Percentiles rank a stretch among this genome's conserved stretches.
These are phyloP conservation scores for Scaptomyza cyrtandrae DNA, from an alignment of 2,888 invertebrate species.

Conservation along the genomic window DNA sequence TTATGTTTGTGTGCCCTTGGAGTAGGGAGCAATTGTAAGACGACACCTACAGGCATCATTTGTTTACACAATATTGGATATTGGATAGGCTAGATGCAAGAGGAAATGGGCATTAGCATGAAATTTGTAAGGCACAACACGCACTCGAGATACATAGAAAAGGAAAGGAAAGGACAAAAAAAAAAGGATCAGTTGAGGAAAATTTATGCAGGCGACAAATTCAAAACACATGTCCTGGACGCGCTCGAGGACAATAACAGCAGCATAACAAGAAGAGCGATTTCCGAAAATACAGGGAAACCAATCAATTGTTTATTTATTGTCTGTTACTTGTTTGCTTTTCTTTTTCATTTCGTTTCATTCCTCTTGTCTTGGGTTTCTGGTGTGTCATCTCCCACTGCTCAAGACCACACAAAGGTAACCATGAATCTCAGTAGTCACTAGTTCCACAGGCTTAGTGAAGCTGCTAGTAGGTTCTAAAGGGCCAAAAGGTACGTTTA, in stretches of 20 bases:
- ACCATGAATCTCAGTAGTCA: constrained; percentile 14
- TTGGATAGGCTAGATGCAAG: constrained; percentile 57
- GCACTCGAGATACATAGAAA: constrained; percentile 56
- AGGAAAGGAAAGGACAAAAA: constrained; percentile 25
- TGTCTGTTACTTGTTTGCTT: constrained; percentile 72
- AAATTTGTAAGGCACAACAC: constrained; percentile 77
- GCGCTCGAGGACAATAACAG: constrained; percentile 6
- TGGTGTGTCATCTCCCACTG: constrained; percentile 38
- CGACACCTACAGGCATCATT: constrained; percentile 76
- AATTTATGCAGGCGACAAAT: constrained; percentile 78
- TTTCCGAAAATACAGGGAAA: constrained; percentile 35
- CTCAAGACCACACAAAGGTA: constrained; percentile 53
- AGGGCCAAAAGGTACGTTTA: constrained; percentile 33
- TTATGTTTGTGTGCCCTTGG: constrained; percentile 11
- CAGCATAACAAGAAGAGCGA: neutral
- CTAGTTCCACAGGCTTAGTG: constrained; percentile 25
- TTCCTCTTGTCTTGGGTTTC: constrained; percentile 32
- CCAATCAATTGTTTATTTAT: constrained; percentile 75
- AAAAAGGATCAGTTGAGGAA: constrained; percentile 55
- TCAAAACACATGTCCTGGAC: constrained; percentile 74
- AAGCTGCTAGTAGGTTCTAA: constrained; percentile 4
- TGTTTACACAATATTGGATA: constrained; percentile 79
- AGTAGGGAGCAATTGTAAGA: constrained; percentile 55
- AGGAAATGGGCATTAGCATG: constrained; percentile 75
- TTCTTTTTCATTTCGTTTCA: constrained; percentile 42